Evolutionary conservation across 92 coral and sea anemone species (phyloP), one percentile per base, ranked within the genome.

Genomic region (Porites cylindrica): DNA sequence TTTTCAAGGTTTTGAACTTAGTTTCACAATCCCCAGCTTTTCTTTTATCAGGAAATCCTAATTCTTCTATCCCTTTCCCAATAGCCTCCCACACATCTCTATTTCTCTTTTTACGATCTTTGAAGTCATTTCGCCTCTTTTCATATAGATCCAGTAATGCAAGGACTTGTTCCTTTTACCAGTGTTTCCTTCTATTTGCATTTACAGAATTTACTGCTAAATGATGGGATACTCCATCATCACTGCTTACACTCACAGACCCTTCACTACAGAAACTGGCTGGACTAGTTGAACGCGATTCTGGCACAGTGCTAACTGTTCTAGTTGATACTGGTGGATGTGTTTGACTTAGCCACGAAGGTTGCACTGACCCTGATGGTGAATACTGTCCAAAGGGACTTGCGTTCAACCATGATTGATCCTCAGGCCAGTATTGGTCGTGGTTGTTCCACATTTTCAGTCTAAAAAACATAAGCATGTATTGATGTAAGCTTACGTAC

Each of bases 1-100:
- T 66, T 51, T 88, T 88, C 72, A 88, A 75, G 82, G 76, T 88
- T 81, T 88, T 88, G 70, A 82, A 72, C 82, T 88, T 88, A 52
- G 32, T 75, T 81, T 88, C 91, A 61, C 92, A 88, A 38, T 88
- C n/a, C n/a, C n/a, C n/a, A n/a, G n/a, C n/a, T n/a, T n/a, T n/a
- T 26, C 81, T 32, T 19, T 85, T 85, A 75, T 75, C 82, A 66
- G 82, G 62, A 83, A 81, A 88, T 82, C 88, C 92, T 18, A 63
- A 32, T 38, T 88, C 61, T 56, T 88, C 75, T 88, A 83, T 83
- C 20, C 58, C 92, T 54, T 76, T 76, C 20, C 83, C 84, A 63
- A 88, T 83, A 59, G 62, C 32, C 80, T 88, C 92, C 92, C 92
- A 88, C 32, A 88, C 79, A 62, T 88, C 86, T 77, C 83, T 88